These are phyloP conservation scores for Drosophila subsilvestris DNA, from an alignment of 2,888 invertebrate genomes.

Conservation along the genomic window DNA sequence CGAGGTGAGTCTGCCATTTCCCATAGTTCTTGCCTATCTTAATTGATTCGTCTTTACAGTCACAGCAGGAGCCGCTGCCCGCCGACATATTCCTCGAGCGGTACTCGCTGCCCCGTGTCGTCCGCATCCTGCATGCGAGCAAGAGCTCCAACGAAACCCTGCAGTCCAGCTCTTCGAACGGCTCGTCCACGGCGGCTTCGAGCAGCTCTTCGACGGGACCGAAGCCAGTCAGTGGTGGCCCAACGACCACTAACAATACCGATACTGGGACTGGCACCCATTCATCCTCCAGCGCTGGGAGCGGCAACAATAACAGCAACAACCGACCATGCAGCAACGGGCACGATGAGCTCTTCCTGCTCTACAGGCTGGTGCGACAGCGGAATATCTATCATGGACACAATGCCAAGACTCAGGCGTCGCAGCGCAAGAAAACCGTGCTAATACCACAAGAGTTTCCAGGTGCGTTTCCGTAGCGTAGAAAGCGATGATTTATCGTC, in stretches of 20 bases:
- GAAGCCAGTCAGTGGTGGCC: slow-evolving; percentile 44
- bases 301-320: slow-evolving; percentile 42
- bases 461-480: slow-evolving; percentile 69
- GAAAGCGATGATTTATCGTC: slow-evolving; percentile 22
- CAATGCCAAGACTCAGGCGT: slow-evolving; percentile 82
- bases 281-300: slow-evolving; percentile 50
- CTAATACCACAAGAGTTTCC: slow-evolving; percentile 84
- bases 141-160: slow-evolving; percentile 83
- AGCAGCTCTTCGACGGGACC: slow-evolving; percentile 74
- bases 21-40: background rate
- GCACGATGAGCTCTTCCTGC: slow-evolving; percentile 81
- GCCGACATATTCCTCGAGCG: slow-evolving; percentile 83
- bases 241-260: slow-evolving; percentile 23
- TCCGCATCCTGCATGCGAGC: slow-evolving; percentile 80
- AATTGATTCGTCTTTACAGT: slow-evolving; percentile 54
- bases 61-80: slow-evolving; percentile 81
- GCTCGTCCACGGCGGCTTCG: slow-evolving; percentile 82
- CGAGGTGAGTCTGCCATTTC: slow-evolving; percentile 71
- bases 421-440: slow-evolving; percentile 83
- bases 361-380: slow-evolving; percentile 83
- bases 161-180: slow-evolving; percentile 83
- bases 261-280: slow-evolving; percentile 46
- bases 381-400: slow-evolving; percentile 83
- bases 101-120: slow-evolving; percentile 82
- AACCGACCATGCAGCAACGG: slow-evolving; percentile 18